A percentile compares a stretch with the other conserved stretches of the same genome.
Conservation (phyloP, 2,113 vertebrate species). For the Nycticebus coucang region DNA sequence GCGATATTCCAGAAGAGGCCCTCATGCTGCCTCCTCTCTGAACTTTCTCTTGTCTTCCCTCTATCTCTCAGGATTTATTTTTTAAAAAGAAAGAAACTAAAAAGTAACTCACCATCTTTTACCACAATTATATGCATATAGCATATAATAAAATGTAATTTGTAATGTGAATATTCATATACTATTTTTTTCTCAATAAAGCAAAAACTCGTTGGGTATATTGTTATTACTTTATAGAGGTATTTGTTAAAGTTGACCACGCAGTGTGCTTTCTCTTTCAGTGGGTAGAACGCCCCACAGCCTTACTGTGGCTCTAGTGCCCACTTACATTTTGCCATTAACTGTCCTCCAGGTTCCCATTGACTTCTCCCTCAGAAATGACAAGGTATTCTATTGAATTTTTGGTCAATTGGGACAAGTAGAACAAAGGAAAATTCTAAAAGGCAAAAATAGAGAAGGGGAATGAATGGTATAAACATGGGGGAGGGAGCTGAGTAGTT, state of each 20-base stretch:
- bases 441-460: background rate
- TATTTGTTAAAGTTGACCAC: background rate
- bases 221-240: background rate
- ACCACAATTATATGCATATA: background rate
- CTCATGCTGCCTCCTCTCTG: background rate
- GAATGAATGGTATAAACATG: background rate
- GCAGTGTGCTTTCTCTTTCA: background rate
- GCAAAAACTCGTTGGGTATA: background rate
- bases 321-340: background rate
- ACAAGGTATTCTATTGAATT: background rate
- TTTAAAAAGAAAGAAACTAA: background rate
- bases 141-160: background rate
- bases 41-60: background rate
- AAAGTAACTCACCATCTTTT: background rate
- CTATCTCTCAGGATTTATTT: background rate
- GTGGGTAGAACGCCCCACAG: background rate
- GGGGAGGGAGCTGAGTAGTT: conserved; percentile 35
- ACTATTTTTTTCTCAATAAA: background rate
- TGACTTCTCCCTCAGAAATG: background rate
- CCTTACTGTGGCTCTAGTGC: background rate
- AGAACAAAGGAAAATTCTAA: background rate
- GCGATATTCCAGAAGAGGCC: background rate
- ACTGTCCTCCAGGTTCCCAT: background rate
- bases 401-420: background rate
- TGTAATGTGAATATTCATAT: background rate